Evolutionary conservation across 2,113 vertebrate species (phyloP), one percentile per base, ranked within the genome.

Genomic region (Perccottus glenii): DNA sequence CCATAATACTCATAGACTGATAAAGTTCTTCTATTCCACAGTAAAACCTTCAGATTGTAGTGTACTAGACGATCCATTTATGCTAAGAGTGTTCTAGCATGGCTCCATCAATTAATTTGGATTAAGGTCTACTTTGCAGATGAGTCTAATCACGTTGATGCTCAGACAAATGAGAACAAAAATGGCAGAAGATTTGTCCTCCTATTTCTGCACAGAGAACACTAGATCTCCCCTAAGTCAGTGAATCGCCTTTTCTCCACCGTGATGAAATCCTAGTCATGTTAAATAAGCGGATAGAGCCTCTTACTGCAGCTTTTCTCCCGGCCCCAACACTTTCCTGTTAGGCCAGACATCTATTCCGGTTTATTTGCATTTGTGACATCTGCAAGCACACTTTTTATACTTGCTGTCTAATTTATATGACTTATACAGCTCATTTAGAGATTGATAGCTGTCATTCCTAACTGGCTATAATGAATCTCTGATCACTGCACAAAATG

Each of bases 361-460:
- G 73, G 52, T 60, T 58, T 53, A 87, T 92, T 90, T 87, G 75
- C 77, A 90, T 90, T 83, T 88, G 82, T 85, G 80, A 89, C 85
- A 87, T 84, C 84, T 85, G 87, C 64, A 67, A 77, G 53, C 51
- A 40, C 46, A 47, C 58, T 58, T 78, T 75, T 72, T 68, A 69
- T 64, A 62, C 57, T 80, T 70, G 57, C 70, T 51, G 50, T 77
- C 43, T 67, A 78, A 90, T 88, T 89, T 69, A 84, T 85, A 66
- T 60, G 76, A 84, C 67, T 82, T 86, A 67, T 71, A 83, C 66
- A 77, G 84, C 86, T 91, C 85, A 83, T 88, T 88, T 83, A 66
- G 59, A 70, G 86, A 92, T 87, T 89, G 91, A 92, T 91, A 90
- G 83, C 82, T 89, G 84, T 71, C 87, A n/a, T 90, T 88, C 67